These are phyloP conservation scores for Luehdorfia chinensis DNA, from an alignment of 1,140 invertebrate species.

Conservation along the genomic window DNA sequence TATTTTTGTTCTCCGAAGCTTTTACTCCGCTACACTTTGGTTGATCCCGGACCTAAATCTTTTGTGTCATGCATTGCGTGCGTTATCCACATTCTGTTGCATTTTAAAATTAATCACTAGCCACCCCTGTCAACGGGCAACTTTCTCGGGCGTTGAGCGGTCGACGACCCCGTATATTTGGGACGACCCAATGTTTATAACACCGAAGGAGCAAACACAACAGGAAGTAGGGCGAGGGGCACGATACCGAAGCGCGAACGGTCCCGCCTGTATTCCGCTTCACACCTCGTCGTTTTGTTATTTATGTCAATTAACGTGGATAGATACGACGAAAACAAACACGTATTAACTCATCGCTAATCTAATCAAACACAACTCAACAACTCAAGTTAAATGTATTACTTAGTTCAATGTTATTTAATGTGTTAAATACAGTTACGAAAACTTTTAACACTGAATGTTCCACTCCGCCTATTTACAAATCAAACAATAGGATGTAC, in stretches of 20 bases:
- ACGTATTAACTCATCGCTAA: constrained; percentile 2
- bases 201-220: constrained; percentile 47
- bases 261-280: constrained; percentile 12
- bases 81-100: constrained; percentile 48
- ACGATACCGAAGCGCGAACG: constrained; percentile 15
- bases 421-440: too few relatives aligned
- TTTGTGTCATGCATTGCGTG: constrained; percentile 40
- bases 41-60: too few relatives aligned
- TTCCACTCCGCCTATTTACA: too few relatives aligned
- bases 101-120: constrained; percentile 61
- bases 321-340: constrained; percentile 11
- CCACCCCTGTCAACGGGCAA: constrained; percentile 56
- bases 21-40: too few relatives aligned
- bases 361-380: neutral
- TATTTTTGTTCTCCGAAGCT: too few relatives aligned
- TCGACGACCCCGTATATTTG: constrained; percentile 61
- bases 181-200: constrained; percentile 56
- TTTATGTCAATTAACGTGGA: constrained; percentile 30
- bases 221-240: constrained; percentile 57
- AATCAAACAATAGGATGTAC: too few relatives aligned
- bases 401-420: too few relatives aligned
- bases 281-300: constrained; percentile 27
- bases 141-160: constrained; percentile 38
- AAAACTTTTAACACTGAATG: too few relatives aligned
- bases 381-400: neutral